Evolutionary conservation across 2,797 vertebrate species (phyloP), one percentile per base, ranked within the genome.

Genomic region (Catamblyrhynchus diadema): DNA sequence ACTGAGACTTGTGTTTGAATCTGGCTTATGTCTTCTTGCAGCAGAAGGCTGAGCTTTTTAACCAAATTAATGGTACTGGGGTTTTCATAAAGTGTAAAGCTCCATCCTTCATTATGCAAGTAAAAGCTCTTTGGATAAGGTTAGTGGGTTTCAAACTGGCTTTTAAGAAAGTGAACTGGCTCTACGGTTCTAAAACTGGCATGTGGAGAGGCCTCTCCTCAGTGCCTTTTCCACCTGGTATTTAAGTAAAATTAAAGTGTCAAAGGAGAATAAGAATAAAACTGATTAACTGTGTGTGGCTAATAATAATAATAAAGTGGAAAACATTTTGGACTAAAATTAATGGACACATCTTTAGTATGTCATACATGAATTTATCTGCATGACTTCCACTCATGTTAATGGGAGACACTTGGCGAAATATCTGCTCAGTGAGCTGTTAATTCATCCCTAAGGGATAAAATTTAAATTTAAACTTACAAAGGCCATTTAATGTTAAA

Each of bases 391-490:
- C 74, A 77, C 72, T 96, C 45, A n/a, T 71, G 27, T 66, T 95
- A 97, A 94, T 89, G 79, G 81, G 57, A 94, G 81, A 44, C 54
- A 80, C 75, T 85, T 74, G 67, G 80, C 41, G 91, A 73, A 86
- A 93, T 91, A 89, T 82, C 77, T 91, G 73, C 81, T 94, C 79
- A 81, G 25, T 75, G 79, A 88, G 83, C 22, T 94, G 88, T 79
- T 93, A 84, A 92, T 93, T 95, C 78, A 91, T 77, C 78, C 81
- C 81, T 71, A 62, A 91, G 42, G 84, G 87, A 83, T 83, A 93
- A 94, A 87, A 60, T 87, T 95, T 93, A 95, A 90, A 95, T 96
- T 96, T 92, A 81, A 83, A 96, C 14, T 92, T 89, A 91, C 37
- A 92, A 90, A 96, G 89, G n/a, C 33, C 45, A 91, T 79, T 93